Percentiles rank a stretch among this genome's conserved stretches.
Evolutionary conservation across 2,797 vertebrate species (phyloP).

Genomic region (Manis crassicaudata): DNA sequence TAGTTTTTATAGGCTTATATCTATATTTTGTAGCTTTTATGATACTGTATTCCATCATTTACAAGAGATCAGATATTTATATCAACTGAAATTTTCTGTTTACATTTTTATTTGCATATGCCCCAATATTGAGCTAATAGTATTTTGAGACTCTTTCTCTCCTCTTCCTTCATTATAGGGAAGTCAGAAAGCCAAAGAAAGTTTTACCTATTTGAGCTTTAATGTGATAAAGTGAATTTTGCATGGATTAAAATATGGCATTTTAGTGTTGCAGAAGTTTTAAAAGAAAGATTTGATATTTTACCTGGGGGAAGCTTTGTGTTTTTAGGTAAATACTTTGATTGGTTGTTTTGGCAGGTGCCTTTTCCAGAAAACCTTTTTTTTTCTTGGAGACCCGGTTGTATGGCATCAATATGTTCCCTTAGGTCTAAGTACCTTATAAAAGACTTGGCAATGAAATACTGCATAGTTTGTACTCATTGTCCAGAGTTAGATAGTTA

Average conservation of each 20-base stretch:
- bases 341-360: not conserved
- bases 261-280: not conserved
- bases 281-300: not conserved
- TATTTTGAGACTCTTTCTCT: not conserved
- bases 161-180: not conserved
- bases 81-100: not conserved
- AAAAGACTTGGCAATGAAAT: not conserved
- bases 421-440: not conserved
- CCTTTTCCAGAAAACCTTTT: not conserved
- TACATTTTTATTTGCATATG: not conserved
- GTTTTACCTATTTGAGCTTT: not conserved
- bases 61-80: not conserved
- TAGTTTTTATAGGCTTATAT: not conserved
- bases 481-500: not conserved
- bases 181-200: not conserved
- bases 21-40: not conserved
- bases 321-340: not conserved
- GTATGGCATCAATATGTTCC: not conserved
- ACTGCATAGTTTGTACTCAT: not conserved
- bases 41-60: not conserved
- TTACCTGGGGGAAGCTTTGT: not conserved
- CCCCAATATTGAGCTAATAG: not conserved
- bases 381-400: not conserved
- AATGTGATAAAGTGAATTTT: slow-evolving; percentile 1
- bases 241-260: not conserved